Evolutionary conservation across 2,797 vertebrate genomes (phyloP).

Genomic region (Heteromormyrus szaboi): DNA sequence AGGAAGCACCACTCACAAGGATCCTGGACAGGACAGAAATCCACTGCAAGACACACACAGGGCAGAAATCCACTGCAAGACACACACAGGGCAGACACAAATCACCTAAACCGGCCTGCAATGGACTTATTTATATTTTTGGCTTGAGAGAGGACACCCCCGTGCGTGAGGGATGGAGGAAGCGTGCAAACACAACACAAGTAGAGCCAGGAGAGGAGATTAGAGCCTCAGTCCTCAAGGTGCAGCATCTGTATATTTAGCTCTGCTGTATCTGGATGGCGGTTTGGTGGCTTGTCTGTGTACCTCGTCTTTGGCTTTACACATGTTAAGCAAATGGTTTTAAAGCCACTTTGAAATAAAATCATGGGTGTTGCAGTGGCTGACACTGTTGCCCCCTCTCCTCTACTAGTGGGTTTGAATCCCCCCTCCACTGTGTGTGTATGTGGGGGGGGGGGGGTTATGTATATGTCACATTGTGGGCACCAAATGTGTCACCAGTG

Average conservation of each 20-base stretch:
- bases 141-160: neutral
- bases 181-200: neutral
- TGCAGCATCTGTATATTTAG: neutral
- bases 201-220: neutral
- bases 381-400: neutral
- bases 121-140: neutral
- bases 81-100: neutral
- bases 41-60: neutral
- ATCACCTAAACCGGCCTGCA: neutral
- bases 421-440: neutral
- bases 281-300: neutral
- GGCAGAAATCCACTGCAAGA: neutral
- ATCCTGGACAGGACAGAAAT: neutral
- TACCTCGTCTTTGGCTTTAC: neutral
- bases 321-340: neutral
- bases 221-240: neutral
- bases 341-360: neutral
- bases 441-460: neutral
- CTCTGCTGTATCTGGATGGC: neutral
- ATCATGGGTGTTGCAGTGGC: neutral
- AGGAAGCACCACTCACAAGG: neutral
- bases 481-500: neutral
- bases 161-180: neutral
- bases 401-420: neutral
- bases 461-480: neutral